Evolutionary conservation across 2,888 invertebrate genomes (phyloP).

Genomic region (Blastobasis adustella): DNA sequence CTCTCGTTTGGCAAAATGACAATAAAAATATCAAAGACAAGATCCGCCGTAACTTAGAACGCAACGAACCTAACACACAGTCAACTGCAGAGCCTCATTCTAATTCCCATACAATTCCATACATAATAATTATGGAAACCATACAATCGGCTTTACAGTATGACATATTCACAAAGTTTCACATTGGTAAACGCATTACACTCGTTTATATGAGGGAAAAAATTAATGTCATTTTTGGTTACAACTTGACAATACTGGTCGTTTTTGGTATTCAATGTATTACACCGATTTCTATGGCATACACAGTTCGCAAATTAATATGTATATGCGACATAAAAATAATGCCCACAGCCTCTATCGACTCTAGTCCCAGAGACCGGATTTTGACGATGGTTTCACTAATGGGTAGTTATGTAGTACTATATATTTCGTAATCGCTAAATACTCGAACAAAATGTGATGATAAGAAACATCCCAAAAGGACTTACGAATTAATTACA

Average conservation of each 20-base stretch:
- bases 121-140: neutral
- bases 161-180: slow-evolving; percentile 23
- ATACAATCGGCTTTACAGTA: no score
- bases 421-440: no score
- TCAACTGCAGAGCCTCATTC: slow-evolving; percentile 16
- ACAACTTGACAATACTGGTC: slow-evolving; percentile 63
- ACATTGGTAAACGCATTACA: slow-evolving; percentile 52
- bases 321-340: neutral
- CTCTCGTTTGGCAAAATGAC: slow-evolving; percentile 75
- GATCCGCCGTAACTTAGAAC: slow-evolving; percentile 43
- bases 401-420: no score
- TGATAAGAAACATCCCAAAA: no score
- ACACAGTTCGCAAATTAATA: neutral
- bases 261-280: slow-evolving; percentile 46
- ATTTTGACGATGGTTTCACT: no score
- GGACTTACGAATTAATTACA: no score
- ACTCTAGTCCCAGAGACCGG: no score
- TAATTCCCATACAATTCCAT: neutral
- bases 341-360: neutral
- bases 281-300: no score
- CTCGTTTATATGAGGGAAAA: slow-evolving; percentile 28
- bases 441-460: no score
- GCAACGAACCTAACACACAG: slow-evolving; percentile 17
- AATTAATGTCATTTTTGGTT: slow-evolving; percentile 49
- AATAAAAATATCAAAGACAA: slow-evolving; percentile 58